Base-by-base conservation (phyloP, 2,113 vertebrate genomes). In the Labeo rohita region DNA sequence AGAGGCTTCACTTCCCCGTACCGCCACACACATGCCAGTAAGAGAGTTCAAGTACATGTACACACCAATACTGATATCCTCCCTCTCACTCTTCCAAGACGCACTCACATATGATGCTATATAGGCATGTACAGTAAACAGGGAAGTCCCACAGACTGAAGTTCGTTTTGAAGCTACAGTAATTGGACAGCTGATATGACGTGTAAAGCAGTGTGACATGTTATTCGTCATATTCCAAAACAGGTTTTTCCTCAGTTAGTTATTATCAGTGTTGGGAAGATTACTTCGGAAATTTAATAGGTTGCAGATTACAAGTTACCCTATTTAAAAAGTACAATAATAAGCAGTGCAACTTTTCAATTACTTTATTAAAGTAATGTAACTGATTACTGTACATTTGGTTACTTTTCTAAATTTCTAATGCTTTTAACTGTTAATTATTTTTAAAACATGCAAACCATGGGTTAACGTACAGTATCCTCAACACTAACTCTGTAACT, bases 1-100 rank as follows among this genome's bases (percentile, higher is more conserved):
- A 54, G 21, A 50, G 76, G 1, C 23, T 86, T 47, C 68, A 80
- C 66, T 86, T 86, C 83, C 81, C 63, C 61, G 18, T 10, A 78
- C 5, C 39, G 15, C 54, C 84, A 77, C 74, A 63, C 66, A 52
- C 47, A 11, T 8, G 10, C 61, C 76, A 78, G 76, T 79, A 7
- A 78, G 76, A 59, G 34, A n/a, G 34, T 52, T 34, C 16, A 59
- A 56, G 76, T n/a, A 34, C 78, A 49, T 39, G 6, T 59, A 13
- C 78, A 15, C 83, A 52, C 73, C 36, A 43, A 18, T 54, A 49
- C n/a, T 39, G 39, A 80, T 18, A 77, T 50, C 54, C 50, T n/a
- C 36, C 77, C 83, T 74, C 84, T 52, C 49, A 68, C 83, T 8
- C 47, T 45, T 16, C 63, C 76, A 74, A 39, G 65, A 23, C 49